A percentile compares a stretch with the other conserved stretches of the same genome.
These are phyloP conservation scores for Geodia barretti DNA, from an alignment of 37 sponge, comb jelly and placozoan genomes.

Conservation along the genomic window DNA sequence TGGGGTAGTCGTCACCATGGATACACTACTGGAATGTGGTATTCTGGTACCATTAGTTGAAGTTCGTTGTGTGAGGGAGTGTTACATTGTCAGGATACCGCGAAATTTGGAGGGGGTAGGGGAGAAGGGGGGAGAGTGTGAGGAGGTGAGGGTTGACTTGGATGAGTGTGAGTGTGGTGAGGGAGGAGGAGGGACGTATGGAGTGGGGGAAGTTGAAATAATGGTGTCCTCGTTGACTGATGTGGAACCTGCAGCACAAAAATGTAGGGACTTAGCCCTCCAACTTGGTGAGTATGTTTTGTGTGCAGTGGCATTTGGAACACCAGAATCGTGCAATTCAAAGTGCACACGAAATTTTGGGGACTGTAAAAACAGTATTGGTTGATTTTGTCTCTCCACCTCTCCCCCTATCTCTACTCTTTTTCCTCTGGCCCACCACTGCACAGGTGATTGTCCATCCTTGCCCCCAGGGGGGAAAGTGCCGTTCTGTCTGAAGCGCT, in stretches of 20 bases:
- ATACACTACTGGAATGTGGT: background rate
- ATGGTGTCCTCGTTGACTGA: background rate
- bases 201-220: slow-evolving; percentile 8
- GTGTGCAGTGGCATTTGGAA: too few species aligned
- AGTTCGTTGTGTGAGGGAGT: background rate
- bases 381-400: too few species aligned
- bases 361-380: too few species aligned
- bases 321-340: too few species aligned
- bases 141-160: background rate
- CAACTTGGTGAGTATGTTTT: slow-evolving; percentile 2
- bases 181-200: too few species aligned
- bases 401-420: background rate
- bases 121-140: background rate
- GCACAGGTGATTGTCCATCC: background rate
- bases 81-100: background rate
- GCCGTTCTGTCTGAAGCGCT: background rate
- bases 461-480: slow-evolving; percentile 9
- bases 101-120: too few species aligned
- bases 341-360: too few species aligned
- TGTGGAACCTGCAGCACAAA: background rate
- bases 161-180: background rate
- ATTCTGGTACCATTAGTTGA: slow-evolving; percentile 3
- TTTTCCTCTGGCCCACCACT: background rate
- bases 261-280: background rate
- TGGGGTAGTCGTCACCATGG: background rate